Percentiles rank a stretch among this genome's conserved stretches.
Conservation (phyloP, 35 echinoderm and acorn worm genomes). For the Hemicentrotus pulcherrimus region DNA sequence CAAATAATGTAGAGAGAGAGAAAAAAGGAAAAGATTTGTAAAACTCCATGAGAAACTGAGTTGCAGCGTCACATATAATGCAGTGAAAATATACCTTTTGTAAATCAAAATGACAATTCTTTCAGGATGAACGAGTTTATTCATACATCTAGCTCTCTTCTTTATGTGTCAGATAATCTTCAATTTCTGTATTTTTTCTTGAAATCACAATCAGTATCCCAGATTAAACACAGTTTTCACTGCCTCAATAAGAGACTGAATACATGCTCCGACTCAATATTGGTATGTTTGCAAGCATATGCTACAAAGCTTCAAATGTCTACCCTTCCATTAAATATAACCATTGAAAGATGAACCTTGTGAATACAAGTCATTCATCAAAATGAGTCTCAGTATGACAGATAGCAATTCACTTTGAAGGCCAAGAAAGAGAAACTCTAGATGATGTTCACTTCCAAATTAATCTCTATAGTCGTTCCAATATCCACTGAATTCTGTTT, state of each 20-base stretch:
- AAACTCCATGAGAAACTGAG: too few species aligned
- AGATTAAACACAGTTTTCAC: neutral
- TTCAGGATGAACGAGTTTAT: too few species aligned
- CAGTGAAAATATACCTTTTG: too few species aligned
- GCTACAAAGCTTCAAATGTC: neutral
- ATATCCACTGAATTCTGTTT: neutral
- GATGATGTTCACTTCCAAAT: neutral
- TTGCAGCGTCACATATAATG: too few species aligned
- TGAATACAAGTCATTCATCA: conserved; percentile 12
- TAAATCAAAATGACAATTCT: too few species aligned
- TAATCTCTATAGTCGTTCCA: neutral
- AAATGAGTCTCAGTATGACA: neutral
- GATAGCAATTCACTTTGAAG: neutral
- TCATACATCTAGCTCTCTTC: neutral
- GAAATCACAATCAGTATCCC: neutral
- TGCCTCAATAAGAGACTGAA: too few species aligned
- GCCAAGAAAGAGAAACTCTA: conserved; percentile 2
- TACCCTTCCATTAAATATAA: neutral
- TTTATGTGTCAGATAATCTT: neutral
- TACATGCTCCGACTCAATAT: too few species aligned
- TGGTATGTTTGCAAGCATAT: neutral
- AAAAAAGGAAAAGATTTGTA: neutral
- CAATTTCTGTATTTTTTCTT: neutral
- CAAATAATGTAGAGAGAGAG: neutral
- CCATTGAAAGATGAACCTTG: neutral